phyloP scores from a whole-genome alignment of 2,113 vertebrate genomes.

The Dermatemys mawii region DNA sequence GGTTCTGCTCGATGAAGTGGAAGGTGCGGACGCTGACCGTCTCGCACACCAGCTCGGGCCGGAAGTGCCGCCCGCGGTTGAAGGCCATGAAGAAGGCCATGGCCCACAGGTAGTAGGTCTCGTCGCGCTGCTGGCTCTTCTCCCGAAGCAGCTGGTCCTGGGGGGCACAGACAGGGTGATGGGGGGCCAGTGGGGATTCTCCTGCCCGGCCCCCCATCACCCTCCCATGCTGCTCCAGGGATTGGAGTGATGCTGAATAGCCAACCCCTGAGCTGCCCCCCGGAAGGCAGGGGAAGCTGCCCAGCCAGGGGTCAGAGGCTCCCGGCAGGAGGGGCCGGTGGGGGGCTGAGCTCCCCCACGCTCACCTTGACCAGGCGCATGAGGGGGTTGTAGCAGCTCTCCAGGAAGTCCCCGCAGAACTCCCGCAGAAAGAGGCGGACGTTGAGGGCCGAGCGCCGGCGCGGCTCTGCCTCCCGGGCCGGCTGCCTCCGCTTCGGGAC shows the following conservation, averaged over 20 bases:
- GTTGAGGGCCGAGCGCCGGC: constrained; percentile 88
- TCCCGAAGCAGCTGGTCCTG: constrained; percentile 92
- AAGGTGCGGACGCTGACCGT: constrained; percentile 91
- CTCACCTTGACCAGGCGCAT: constrained; percentile 96
- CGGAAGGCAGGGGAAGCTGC: no score
- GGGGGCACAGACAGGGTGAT: neutral
- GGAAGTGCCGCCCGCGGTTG: constrained; percentile 88
- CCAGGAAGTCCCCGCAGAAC: constrained; percentile 93
- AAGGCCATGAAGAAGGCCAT: constrained; percentile 97
- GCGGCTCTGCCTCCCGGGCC: constrained; percentile 76
- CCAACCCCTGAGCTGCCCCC: neutral
- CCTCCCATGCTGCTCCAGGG: neutral
- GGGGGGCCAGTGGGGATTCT: fast-evolving
- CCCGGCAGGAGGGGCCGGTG: no score
- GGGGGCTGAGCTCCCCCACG: no score
- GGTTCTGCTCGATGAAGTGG: constrained; percentile 94
- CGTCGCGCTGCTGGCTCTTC: constrained; percentile 91
- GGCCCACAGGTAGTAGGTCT: constrained; percentile 96
- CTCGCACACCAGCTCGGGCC: constrained; percentile 92
- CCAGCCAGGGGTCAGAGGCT: no score
- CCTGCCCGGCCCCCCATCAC: neutral
- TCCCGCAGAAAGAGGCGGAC: constrained; percentile 90
- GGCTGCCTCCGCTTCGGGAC: constrained; percentile 85
- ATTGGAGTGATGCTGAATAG: neutral
- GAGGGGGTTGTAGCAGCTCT: constrained; percentile 94